Conservation (phyloP, 2,888 invertebrate species). For the Drosophila glabriapex region DNA sequence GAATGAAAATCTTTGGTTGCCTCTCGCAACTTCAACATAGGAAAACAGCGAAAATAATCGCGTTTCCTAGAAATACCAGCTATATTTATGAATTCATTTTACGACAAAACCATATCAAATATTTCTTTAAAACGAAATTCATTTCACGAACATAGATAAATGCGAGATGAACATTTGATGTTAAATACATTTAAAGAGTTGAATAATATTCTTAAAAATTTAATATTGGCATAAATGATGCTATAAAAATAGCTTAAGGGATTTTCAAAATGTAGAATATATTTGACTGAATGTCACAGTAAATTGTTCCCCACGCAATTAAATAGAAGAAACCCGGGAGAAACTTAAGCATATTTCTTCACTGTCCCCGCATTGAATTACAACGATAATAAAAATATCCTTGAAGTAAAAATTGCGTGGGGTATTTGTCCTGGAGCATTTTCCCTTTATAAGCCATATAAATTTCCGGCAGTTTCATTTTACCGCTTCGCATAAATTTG, state of each 20-base stretch:
- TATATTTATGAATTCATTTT: not conserved
- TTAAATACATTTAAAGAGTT: not conserved
- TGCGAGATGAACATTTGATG: not conserved
- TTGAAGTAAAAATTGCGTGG: conserved; percentile 50
- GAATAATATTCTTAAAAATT: not conserved
- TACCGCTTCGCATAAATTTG: conserved; percentile 68
- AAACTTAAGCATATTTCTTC: conserved; percentile 12
- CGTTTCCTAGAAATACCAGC: not conserved
- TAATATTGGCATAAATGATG: not conserved
- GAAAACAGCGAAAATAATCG: conserved; percentile 19
- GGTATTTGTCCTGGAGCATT: conserved; percentile 40
- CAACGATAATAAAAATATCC: conserved; percentile 58
- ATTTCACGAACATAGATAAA: not conserved
- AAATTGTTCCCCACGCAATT: conserved; percentile 22
- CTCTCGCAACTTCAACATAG: conserved; percentile 10
- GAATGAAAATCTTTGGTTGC: conserved; percentile 1
- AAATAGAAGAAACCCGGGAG: not conserved
- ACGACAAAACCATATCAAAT: not conserved
- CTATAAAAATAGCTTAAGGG: not conserved
- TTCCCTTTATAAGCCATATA: conserved; percentile 67
- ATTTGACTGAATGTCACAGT: not conserved
- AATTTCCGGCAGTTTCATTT: conserved; percentile 74
- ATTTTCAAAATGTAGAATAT: not conserved
- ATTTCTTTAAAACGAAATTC: not conserved
- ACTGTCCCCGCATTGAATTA: conserved; percentile 38